Evolutionary conservation across 2,113 vertebrate species (phyloP).

Genomic region (Sphaerodactylus townsendi): DNA sequence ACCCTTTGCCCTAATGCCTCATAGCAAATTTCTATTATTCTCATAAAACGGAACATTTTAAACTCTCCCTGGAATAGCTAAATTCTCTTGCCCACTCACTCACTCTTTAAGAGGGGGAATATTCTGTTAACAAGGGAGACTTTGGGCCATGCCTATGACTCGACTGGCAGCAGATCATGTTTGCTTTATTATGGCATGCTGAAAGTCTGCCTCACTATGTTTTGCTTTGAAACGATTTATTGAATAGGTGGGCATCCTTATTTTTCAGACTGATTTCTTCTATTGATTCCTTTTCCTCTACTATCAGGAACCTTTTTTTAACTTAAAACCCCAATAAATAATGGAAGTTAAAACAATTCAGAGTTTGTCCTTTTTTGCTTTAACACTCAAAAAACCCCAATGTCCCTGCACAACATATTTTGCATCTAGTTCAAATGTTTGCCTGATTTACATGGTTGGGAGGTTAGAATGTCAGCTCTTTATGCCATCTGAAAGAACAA

Average conservation of each 20-base stretch:
- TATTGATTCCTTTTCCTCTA: not conserved
- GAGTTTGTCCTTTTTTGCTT: not conserved
- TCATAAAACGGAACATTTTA: too few species aligned
- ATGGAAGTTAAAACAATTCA: slow-evolving; percentile 9
- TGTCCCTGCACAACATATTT: not conserved
- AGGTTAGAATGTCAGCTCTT: not conserved
- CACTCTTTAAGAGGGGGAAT: not conserved
- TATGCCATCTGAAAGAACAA: not conserved
- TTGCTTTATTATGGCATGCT: slow-evolving; percentile 13
- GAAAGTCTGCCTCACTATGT: not conserved
- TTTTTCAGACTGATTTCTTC: not conserved
- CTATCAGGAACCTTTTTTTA: not conserved
- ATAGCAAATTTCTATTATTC: too few species aligned
- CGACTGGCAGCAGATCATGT: slow-evolving; percentile 1
- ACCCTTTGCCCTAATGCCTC: too few species aligned
- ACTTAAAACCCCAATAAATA: not conserved
- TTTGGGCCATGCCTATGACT: slow-evolving; percentile 20
- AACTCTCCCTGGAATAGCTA: too few species aligned
- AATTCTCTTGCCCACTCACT: too few species aligned
- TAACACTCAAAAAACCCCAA: not conserved
- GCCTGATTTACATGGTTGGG: slow-evolving; percentile 20
- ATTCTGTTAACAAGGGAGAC: not conserved
- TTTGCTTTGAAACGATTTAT: slow-evolving; percentile 30
- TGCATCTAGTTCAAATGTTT: slow-evolving; percentile 6
- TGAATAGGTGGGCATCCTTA: not conserved